These are phyloP conservation scores for Baronia brevicornis DNA, from an alignment of 2,888 invertebrate genomes.

Conservation along the genomic window DNA sequence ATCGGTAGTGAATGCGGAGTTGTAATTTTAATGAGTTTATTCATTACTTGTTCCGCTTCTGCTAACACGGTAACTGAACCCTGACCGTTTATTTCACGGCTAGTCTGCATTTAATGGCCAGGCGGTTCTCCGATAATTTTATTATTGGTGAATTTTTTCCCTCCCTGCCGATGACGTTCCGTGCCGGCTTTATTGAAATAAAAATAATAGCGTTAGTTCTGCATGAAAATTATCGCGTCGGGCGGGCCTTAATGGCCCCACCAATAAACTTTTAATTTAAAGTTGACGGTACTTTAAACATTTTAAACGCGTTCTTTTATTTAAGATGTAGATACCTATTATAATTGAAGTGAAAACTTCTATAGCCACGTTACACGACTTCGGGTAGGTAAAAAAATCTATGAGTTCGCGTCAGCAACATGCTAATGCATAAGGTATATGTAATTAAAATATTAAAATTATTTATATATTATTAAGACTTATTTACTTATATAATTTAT, in stretches of 20 bases:
- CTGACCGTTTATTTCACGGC: slow-evolving; percentile 68
- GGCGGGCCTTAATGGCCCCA: slow-evolving; percentile 28
- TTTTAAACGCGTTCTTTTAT: background rate
- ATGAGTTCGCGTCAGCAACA: too few species aligned
- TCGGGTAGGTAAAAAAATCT: too few species aligned
- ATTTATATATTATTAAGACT: too few species aligned
- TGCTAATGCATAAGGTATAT: too few species aligned
- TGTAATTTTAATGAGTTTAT: slow-evolving; percentile 1
- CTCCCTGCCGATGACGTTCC: slow-evolving; percentile 49
- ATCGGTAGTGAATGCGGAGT: too few species aligned
- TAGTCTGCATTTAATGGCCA: slow-evolving; percentile 71
- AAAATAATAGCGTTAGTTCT: slow-evolving; percentile 46
- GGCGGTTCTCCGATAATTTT: slow-evolving; percentile 69
- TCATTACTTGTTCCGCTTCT: slow-evolving; percentile 15
- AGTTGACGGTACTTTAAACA: slow-evolving; percentile 11
- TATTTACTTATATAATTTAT: too few species aligned
- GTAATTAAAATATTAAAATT: too few species aligned
- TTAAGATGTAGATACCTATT: too few species aligned
- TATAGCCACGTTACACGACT: too few species aligned
- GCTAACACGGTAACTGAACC: too few species aligned
- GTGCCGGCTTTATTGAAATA: slow-evolving; percentile 41
- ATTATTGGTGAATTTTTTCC: slow-evolving; percentile 66
- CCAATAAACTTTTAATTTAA: slow-evolving; percentile 15
- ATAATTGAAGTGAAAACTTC: too few species aligned
- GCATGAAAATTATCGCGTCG: slow-evolving; percentile 37